Base-by-base conservation (phyloP, 2,888 invertebrate species). In the Phengaris alcon region DNA sequence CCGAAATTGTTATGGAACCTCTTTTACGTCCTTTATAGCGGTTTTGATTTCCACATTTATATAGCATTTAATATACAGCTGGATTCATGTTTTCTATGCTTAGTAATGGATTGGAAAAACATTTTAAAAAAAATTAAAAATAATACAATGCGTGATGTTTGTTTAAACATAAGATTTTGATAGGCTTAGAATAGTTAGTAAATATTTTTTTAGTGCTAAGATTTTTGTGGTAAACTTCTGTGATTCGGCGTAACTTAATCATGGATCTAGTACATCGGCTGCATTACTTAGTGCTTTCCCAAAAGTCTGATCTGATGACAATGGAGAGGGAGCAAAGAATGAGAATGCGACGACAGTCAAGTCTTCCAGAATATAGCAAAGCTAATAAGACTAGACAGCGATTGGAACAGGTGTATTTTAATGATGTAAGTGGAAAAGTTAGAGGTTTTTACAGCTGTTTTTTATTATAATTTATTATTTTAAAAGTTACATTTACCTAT, bases 261-360 rank as follows among this genome's bases (percentile, higher is more conserved):
- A 94, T 94, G 94, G 94, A 94, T 87, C 85, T 94, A 79, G 92
- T 94, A 77, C 93, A 94, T 82, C 88, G 92, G 59, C 82, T 94
- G 79, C 94, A 94, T 81, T 94, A 94, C 81, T 84, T 94, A 78
- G 93, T 94, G 81, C 82, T 94, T 59, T 90, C 93, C 2, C 94
- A 94, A 83, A 94, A 93, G 81, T 93, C 93, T 44, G 94, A 94
- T 82, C 83, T 94, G 77, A 89, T 93, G 92, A 93, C 92, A 1
- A 91, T 93, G 90, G 94, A 93, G 73, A 84, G 93, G 75, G 93
- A 93, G 80, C 92, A 93, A 81, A 86, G 92, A 78, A 83, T 90
- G 87, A 87, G 92, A 79, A 88, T 93, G 82, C 87, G 93, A 15
- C 87, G 94, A 1, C 93, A 93, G 78, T 92, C 93, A 73, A 94